A percentile compares a stretch with the other conserved stretches of the same genome.
Evolutionary conservation across 2,113 vertebrate genomes (phyloP).

Genomic region (Nanorana parkeri): DNA sequence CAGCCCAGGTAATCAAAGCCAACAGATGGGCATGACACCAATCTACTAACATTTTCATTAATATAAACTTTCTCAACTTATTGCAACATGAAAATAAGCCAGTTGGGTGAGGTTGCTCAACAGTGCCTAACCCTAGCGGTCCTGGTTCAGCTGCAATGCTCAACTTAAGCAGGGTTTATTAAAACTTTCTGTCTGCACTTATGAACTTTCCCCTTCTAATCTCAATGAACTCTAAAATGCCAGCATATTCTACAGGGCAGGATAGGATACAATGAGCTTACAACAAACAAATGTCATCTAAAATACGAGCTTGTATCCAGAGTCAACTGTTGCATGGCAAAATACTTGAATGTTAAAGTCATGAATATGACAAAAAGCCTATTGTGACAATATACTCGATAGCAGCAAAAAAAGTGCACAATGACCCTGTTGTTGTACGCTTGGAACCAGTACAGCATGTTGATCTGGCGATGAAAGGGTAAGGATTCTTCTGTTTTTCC

Average conservation of each 20-base stretch:
- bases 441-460: background rate
- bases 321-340: background rate
- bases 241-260: background rate
- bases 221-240: background rate
- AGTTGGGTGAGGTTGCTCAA: too few relatives aligned
- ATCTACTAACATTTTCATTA: too few relatives aligned
- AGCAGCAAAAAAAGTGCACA: background rate
- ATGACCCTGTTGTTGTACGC: background rate
- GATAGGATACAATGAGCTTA: background rate
- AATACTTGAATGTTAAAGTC: background rate
- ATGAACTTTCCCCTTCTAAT: background rate
- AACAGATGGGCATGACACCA: too few relatives aligned
- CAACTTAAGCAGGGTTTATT: background rate
- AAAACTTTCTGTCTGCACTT: too few relatives aligned
- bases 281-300: background rate
- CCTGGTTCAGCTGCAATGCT: background rate
- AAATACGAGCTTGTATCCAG: background rate
- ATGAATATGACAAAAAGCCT: too few relatives aligned
- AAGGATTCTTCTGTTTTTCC: background rate
- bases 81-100: too few relatives aligned
- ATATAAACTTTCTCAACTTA: too few relatives aligned
- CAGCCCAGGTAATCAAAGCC: too few relatives aligned
- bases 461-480: constrained; percentile 6
- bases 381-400: background rate
- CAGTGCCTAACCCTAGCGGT: background rate